Conservation (phyloP, 2,113 vertebrate genomes). For the Salminus brasiliensis region DNA sequence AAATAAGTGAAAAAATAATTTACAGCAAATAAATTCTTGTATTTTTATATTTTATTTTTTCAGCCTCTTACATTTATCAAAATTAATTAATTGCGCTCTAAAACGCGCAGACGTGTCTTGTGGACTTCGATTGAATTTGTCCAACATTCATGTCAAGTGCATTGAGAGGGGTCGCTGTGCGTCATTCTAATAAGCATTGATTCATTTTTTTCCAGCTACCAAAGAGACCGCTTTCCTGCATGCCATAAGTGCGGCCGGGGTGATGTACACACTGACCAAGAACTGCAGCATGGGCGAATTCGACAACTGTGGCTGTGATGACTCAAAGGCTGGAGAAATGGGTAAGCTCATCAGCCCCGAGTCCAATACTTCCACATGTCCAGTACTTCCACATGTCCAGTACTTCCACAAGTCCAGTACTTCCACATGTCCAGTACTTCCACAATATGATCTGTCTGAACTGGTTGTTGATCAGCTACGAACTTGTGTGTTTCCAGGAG, state of each 20-base stretch:
- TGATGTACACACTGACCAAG: constrained; percentile 93
- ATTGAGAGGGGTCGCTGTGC: too few species aligned
- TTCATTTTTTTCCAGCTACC: constrained; percentile 79
- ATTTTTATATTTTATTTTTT: too few species aligned
- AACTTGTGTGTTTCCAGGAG: constrained; percentile 73
- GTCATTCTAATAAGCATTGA: background rate
- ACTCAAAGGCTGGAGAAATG: constrained; percentile 86
- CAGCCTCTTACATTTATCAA: too few species aligned
- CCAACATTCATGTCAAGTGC: too few species aligned
- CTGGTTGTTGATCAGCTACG: background rate
- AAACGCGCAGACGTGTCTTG: too few species aligned
- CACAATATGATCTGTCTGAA: too few species aligned
- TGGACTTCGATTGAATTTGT: too few species aligned
- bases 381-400: background rate
- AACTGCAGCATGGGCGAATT: constrained; percentile 98
- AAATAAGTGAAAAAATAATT: too few species aligned
- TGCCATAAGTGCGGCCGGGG: constrained; percentile 93
- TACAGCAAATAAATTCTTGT: too few species aligned
- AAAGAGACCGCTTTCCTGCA: constrained; percentile 93
- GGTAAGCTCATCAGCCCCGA: constrained; percentile 79
- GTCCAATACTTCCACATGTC: background rate
- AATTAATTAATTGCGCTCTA: too few species aligned
- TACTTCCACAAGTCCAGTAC: background rate
- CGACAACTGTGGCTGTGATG: constrained; percentile 93
- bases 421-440: background rate